phyloP scores from a whole-genome alignment of 2,113 vertebrate species.

The Mirounga angustirostris region DNA sequence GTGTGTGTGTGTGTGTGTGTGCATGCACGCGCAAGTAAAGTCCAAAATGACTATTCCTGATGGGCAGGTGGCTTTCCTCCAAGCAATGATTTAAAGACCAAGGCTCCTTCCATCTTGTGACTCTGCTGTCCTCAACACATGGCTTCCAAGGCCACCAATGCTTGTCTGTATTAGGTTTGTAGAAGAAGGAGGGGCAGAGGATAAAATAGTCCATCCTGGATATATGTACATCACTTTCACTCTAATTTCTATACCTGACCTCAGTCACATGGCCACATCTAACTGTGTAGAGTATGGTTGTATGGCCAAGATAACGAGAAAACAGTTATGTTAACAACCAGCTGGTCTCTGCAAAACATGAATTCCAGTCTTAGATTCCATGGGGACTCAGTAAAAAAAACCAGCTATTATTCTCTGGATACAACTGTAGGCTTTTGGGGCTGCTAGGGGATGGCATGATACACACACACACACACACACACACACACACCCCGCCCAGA shows the following conservation, averaged over 20 bases:
- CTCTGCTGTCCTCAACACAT: not conserved
- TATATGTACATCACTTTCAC: not conserved
- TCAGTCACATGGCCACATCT: not conserved
- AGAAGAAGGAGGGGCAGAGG: not conserved
- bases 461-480: not conserved
- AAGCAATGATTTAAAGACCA: not conserved
- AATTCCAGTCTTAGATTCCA: slow-evolving; percentile 19
- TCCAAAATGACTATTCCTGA: not conserved
- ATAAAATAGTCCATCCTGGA: not conserved
- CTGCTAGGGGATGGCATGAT: not conserved
- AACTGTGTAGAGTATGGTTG: not conserved
- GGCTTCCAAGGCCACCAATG: not conserved
- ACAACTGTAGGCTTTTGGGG: not conserved
- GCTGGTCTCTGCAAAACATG: not conserved
- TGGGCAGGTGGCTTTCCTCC: not conserved
- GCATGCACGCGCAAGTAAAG: not conserved
- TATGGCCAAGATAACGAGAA: not conserved
- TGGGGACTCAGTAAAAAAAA: not conserved
- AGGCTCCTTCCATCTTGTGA: not conserved
- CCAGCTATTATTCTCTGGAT: not conserved
- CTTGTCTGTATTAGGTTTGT: not conserved
- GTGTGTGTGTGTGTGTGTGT: not conserved
- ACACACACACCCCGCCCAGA: not conserved
- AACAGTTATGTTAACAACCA: not conserved
- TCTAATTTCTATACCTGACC: slow-evolving; percentile 11